Conservation (phyloP, 2,797 vertebrate species). For the Epinephelus coioides region DNA sequence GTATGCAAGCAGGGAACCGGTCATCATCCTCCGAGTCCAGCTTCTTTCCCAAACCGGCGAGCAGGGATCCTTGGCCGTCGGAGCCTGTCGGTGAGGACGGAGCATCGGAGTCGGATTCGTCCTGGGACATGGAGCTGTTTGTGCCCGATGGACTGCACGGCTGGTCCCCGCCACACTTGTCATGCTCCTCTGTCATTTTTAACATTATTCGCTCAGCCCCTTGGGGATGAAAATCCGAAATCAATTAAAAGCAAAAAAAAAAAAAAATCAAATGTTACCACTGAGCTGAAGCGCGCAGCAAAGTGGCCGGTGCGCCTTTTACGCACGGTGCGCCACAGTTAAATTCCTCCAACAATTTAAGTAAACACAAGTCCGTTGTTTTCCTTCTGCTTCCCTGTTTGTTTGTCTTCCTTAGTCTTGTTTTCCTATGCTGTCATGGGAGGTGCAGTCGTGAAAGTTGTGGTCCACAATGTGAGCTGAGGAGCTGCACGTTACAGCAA, state of each 20-base stretch:
- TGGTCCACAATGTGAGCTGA: conserved; percentile 69
- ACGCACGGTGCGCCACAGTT: conserved; percentile 72
- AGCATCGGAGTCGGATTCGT: conserved; percentile 96
- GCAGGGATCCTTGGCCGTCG: conserved; percentile 82
- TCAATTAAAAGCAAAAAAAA: conserved; percentile 20
- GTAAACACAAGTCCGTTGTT: conserved; percentile 53
- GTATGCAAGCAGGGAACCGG: conserved; percentile 97
- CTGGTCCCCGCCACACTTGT: conserved; percentile 87
- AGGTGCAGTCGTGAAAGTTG: conserved; percentile 66
- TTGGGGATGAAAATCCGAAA: conserved; percentile 47
- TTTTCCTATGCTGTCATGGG: conserved; percentile 63
- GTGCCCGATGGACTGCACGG: conserved; percentile 94
- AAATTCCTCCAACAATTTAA: conserved; percentile 52
- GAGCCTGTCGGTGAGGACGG: conserved; percentile 91
- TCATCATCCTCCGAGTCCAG: conserved; percentile 91
- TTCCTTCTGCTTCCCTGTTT: conserved; percentile 56
- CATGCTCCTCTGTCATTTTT: conserved; percentile 94
- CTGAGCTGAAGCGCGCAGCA: conserved; percentile 34
- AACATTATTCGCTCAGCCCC: conserved; percentile 81
- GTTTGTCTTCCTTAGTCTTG: conserved; percentile 60
- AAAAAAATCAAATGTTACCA: conserved; percentile 16
- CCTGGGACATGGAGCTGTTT: conserved; percentile 92
- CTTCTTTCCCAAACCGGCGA: conserved; percentile 83
- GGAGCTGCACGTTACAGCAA: conserved; percentile 73
- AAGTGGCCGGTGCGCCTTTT: conserved; percentile 69